Percentiles rank a stretch among this genome's conserved stretches.
These are phyloP conservation scores for Gobiocypris rarus DNA, from an alignment of 2,113 vertebrate species.

Conservation along the genomic window DNA sequence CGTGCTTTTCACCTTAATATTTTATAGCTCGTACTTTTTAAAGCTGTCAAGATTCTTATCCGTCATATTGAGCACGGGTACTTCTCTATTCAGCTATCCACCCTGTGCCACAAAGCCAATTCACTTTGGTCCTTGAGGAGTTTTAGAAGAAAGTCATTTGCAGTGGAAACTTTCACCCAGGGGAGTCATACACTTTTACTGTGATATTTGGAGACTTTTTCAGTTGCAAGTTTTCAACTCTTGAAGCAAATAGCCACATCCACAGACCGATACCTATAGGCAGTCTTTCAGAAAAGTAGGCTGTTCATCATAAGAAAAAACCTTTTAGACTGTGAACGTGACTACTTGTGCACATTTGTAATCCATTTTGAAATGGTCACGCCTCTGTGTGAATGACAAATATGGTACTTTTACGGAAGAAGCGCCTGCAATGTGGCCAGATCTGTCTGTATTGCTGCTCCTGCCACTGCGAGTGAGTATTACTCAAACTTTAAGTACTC, in stretches of 20 bases:
- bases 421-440: not conserved
- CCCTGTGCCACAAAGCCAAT: constrained; percentile 1
- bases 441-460: not conserved
- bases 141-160: constrained; percentile 6
- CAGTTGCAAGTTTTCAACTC: not conserved
- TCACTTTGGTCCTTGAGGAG: constrained; percentile 31
- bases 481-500: constrained; percentile 28
- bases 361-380: constrained; percentile 13
- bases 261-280: not conserved
- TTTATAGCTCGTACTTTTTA: not conserved
- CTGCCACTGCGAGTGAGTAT: constrained; percentile 13
- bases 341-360: constrained; percentile 18
- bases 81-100: constrained; percentile 18
- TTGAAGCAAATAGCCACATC: not conserved
- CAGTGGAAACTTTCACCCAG: not conserved
- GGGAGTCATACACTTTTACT: not conserved
- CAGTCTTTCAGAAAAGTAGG: not conserved
- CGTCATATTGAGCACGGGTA: not conserved
- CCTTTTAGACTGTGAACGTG: constrained; percentile 37
- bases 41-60: constrained; percentile 31
- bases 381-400: constrained; percentile 1
- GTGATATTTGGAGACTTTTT: constrained; percentile 19
- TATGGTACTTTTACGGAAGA: constrained; percentile 24
- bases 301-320: constrained; percentile 6
- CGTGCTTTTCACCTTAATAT: constrained; percentile 10